These are phyloP conservation scores for Catostylus mosaicus DNA, from an alignment of 30 jellyfish, hydroid and myxozoan genomes.

Conservation along the genomic window DNA sequence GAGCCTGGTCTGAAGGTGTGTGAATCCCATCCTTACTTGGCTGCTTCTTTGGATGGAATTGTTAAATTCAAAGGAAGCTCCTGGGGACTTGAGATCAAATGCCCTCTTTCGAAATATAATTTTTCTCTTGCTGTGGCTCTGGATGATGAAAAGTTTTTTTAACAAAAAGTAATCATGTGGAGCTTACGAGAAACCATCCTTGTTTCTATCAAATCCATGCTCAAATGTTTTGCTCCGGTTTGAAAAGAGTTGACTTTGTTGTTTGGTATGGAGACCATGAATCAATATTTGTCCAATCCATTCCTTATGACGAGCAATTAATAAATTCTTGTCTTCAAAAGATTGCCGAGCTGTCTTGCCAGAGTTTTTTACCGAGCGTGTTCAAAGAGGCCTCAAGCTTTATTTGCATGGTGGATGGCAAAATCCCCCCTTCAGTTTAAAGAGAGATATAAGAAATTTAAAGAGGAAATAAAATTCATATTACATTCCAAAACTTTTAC, in stretches of 20 bases:
- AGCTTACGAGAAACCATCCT: constrained; percentile 31
- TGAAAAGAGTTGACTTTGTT: constrained; percentile 29
- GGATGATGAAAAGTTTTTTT: constrained; percentile 26
- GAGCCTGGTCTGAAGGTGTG: constrained; percentile 44
- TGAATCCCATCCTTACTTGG: constrained; percentile 28
- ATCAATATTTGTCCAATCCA: constrained; percentile 35
- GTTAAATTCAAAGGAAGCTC: constrained; percentile 6
- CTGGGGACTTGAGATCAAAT: constrained; percentile 56
- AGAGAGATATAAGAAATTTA: too few relatives aligned
- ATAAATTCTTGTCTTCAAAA: constrained; percentile 6
- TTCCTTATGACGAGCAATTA: constrained; percentile 4
- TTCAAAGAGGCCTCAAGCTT: constrained; percentile 2
- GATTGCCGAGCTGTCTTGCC: constrained; percentile 30
- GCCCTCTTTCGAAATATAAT: constrained; percentile 42
- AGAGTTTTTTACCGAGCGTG: constrained; percentile 30
- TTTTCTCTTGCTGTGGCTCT: constrained; percentile 35
- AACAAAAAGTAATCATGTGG: not conserved
- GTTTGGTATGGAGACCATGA: constrained; percentile 49
- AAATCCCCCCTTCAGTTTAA: too few relatives aligned
- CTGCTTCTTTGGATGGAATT: constrained; percentile 57
- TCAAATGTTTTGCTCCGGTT: constrained; percentile 49
- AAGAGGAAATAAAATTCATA: not conserved
- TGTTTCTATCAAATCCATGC: constrained; percentile 50
- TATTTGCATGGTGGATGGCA: constrained; percentile 25
- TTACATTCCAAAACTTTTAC: too few relatives aligned